A percentile compares a stretch with the other conserved stretches of the same genome.
phyloP scores from a whole-genome alignment of 92 coral and sea anemone genomes.

The Blastomussa wellsi region DNA sequence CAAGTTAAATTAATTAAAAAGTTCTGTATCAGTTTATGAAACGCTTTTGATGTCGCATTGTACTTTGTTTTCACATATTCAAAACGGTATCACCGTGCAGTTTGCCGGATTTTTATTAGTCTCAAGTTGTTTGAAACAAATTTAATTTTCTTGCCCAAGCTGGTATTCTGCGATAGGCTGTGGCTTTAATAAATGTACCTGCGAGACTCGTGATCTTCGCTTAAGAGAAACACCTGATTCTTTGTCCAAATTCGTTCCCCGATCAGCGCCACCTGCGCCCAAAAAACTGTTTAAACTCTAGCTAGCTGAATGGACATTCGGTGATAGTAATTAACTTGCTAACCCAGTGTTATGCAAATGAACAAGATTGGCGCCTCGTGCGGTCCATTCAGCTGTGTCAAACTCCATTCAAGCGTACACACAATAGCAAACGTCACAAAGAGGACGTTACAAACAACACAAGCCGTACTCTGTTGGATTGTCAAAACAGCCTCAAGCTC shows the following conservation, averaged over 20 bases:
- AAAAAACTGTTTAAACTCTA: conserved; percentile 21
- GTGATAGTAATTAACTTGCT: conserved; percentile 30
- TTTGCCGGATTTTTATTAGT: neutral
- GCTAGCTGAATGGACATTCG: conserved; percentile 30
- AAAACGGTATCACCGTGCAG: neutral
- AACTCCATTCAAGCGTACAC: conserved; percentile 31
- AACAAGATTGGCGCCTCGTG: conserved; percentile 46
- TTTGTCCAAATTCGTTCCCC: conserved; percentile 35
- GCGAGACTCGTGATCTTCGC: conserved; percentile 26
- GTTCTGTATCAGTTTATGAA: neutral
- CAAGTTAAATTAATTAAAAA: neutral
- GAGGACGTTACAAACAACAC: conserved; percentile 37
- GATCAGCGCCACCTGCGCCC: conserved; percentile 49
- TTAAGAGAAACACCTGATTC: conserved; percentile 41
- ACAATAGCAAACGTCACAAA: conserved; percentile 52
- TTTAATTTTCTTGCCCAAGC: neutral
- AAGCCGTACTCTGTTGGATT: conserved; percentile 18
- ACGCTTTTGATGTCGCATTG: neutral
- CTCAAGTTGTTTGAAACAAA: too few relatives aligned
- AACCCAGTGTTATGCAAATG: conserved; percentile 45
- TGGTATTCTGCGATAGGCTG: neutral
- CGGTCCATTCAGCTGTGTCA: conserved; percentile 42
- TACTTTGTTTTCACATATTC: neutral
- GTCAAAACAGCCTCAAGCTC: conserved; percentile 49
- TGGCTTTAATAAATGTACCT: neutral